Evolutionary conservation across 2,113 vertebrate species (phyloP), one percentile per base, ranked within the genome.

Genomic region (Silurus glanis): DNA sequence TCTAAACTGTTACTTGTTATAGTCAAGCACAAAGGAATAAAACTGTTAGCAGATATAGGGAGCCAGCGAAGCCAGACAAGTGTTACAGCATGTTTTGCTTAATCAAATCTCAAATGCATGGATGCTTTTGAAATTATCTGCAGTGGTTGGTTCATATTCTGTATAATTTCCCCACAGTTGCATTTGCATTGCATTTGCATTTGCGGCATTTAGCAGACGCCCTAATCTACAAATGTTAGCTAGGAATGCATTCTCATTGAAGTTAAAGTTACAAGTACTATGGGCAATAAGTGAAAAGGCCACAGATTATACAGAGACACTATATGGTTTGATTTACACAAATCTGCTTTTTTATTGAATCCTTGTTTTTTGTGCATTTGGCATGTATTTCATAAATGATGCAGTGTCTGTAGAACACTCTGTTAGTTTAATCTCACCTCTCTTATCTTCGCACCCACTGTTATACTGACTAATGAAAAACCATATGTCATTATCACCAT

Each of bases 381-480:
- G 25, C 8, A 55, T 71, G 10, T 55, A 37, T 53, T 86, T 25
- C 25, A 69, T 45, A 53, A 61, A 37, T 17, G 7, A 51, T 61
- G 56, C 58, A 59, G 78, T 56, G 64, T 37, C 16, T 81, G 12
- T 62, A n/a, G n/a, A 62, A 45, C 13, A 19, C 25, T 61, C 23
- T 62, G 28, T 62, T 23, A 59, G 79, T 82, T 25, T 47, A 69
- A 67, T 61, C 85, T 62, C 55, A 53, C 58, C 66, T 56, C 79
- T 82, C 17, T n/a, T 13, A 59, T n/a, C 69, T 37, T 64, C 71
- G 76, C 56, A 64, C 80, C 17, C 47, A 75, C 79, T 86, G 8
- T 76, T 55, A 86, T 25, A 86, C 58, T 76, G 47, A 82, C 19
- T 86, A 86, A 86, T 86, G 49, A 86, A 86, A 85, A 86, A 66